phyloP scores from a whole-genome alignment of 2,888 invertebrate species.

The Synanthedon vespiformis region DNA sequence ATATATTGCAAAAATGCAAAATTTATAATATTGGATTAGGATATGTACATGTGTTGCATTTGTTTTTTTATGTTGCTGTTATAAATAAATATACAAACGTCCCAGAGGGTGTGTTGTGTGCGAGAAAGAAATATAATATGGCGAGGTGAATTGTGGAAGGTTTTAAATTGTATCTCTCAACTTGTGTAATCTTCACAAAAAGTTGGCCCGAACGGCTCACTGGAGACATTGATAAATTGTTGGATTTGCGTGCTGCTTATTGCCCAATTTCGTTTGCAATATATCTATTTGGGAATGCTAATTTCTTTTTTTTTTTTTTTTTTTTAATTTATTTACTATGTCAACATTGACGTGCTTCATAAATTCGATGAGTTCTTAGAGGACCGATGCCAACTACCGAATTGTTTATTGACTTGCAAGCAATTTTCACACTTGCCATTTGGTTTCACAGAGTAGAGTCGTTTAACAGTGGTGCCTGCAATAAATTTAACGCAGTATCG shows the following conservation, averaged over 20 bases:
- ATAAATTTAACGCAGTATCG: not conserved
- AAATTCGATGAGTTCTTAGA: slow-evolving; percentile 4
- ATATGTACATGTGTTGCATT: no score
- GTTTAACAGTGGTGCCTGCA: not conserved
- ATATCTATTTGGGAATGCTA: not conserved
- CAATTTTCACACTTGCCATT: not conserved
- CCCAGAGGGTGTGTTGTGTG: no score
- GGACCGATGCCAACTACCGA: slow-evolving; percentile 6
- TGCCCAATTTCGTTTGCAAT: not conserved
- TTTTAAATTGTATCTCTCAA: not conserved
- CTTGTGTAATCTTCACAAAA: not conserved
- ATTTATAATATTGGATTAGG: no score
- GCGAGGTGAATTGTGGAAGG: not conserved
- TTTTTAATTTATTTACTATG: not conserved
- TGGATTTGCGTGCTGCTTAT: slow-evolving; percentile 3
- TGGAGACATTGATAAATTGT: slow-evolving; percentile 7
- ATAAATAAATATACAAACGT: no score
- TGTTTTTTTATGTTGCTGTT: no score
- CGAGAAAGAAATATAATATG: no score
- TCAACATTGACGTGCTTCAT: slow-evolving; percentile 6
- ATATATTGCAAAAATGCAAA: no score
- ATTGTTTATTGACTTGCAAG: not conserved
- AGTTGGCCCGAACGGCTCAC: not conserved
- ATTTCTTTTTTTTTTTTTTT: no score
- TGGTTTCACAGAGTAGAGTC: not conserved